A percentile compares a stretch with the other conserved stretches of the same genome.
Conservation (phyloP, 2,113 vertebrate genomes). For the Sitta europaea region DNA sequence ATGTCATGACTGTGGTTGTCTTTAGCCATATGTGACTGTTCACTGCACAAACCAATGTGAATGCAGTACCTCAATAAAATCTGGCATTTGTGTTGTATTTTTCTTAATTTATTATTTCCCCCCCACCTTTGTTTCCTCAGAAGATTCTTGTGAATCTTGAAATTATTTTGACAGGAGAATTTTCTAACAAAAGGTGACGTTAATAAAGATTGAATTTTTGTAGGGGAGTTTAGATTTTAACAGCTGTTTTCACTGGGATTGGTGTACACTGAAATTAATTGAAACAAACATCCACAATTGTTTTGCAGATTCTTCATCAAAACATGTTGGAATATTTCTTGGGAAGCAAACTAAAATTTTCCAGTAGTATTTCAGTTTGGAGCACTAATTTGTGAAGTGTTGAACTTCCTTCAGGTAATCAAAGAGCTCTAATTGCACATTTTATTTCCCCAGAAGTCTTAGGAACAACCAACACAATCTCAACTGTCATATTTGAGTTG, state of each 20-base stretch:
- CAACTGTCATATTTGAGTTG: not conserved
- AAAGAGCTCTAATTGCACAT: not conserved
- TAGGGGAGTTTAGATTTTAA: not conserved
- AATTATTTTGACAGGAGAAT: not conserved
- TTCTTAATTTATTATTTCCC: not conserved
- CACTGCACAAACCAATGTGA: not conserved
- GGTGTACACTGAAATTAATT: not conserved
- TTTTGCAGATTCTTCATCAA: not conserved
- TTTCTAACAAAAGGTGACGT: not conserved
- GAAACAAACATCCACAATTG: not conserved
- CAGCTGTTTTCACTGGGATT: not conserved
- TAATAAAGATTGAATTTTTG: not conserved
- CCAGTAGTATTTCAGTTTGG: not conserved
- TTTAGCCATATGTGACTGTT: not conserved
- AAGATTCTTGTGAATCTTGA: not conserved
- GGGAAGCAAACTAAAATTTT: not conserved
- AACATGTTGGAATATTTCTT: not conserved
- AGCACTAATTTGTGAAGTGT: not conserved
- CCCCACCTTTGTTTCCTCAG: not conserved
- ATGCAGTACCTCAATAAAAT: constrained; percentile 44
- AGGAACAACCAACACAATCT: not conserved
- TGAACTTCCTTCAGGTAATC: not conserved
- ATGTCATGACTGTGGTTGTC: not conserved
- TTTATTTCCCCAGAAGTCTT: not conserved
- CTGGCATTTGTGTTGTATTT: not conserved